Evolutionary conservation across 2,113 vertebrate species (phyloP).

Genomic region (Amazona guildingii): DNA sequence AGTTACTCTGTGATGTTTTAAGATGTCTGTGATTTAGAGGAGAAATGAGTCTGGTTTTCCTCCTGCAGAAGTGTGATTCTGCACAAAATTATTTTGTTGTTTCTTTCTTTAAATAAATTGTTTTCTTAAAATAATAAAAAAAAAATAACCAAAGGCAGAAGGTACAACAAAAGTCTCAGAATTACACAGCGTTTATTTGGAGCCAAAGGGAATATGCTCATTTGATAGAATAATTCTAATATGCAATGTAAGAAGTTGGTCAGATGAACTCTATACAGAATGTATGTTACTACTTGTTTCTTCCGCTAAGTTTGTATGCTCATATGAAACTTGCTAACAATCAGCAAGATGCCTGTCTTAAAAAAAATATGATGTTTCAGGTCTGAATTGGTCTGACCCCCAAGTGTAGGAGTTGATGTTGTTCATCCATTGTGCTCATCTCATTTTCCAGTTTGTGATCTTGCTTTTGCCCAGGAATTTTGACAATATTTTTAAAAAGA

Average conservation of each 20-base stretch:
- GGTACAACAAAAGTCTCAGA: not conserved
- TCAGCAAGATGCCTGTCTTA: not conserved
- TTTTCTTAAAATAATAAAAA: not conserved
- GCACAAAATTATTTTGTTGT: not conserved
- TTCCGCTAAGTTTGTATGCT: not conserved
- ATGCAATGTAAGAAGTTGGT: not conserved
- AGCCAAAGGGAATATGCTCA: not conserved
- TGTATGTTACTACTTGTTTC: not conserved
- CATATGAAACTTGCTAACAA: not conserved
- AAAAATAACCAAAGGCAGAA: not conserved
- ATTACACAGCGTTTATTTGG: not conserved
- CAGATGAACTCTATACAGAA: not conserved
- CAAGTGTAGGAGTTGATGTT: not conserved
- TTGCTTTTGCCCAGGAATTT: not conserved
- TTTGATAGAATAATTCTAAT: not conserved
- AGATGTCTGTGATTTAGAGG: conserved; percentile 35
- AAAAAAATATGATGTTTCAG: not conserved
- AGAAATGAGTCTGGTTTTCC: not conserved
- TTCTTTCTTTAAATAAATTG: not conserved
- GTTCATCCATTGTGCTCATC: not conserved
- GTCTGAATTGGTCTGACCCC: not conserved
- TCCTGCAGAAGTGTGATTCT: not conserved
- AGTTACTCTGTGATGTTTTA: conserved; percentile 1
- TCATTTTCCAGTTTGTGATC: not conserved
- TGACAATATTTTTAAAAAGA: not conserved